These are phyloP conservation scores for Escarpia spicata DNA, from an alignment of 2,888 invertebrate species.

Conservation along the genomic window DNA sequence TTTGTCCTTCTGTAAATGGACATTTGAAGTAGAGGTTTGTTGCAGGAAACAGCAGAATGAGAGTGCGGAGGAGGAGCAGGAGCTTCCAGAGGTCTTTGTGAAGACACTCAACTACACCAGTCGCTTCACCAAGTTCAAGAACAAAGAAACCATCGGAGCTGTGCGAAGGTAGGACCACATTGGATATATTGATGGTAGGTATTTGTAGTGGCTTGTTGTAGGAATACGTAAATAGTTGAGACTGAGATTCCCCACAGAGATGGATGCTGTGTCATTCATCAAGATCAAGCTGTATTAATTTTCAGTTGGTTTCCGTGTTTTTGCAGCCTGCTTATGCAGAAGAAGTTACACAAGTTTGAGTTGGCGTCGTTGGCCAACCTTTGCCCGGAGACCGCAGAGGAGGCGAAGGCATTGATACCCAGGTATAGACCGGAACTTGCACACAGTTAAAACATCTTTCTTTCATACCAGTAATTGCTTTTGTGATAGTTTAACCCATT, in stretches of 20 bases:
- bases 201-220: background rate
- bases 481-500: too few relatives aligned
- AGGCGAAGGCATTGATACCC: conserved; percentile 96
- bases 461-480: background rate
- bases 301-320: background rate
- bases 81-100: conserved; percentile 97
- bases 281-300: background rate
- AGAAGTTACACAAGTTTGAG: conserved; percentile 94
- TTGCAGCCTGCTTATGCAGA: conserved; percentile 87
- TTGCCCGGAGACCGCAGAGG: conserved; percentile 98
- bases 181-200: background rate
- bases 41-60: conserved; percentile 94
- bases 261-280: background rate
- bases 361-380: conserved; percentile 95
- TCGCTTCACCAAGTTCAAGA: conserved; percentile 96
- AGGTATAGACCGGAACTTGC: conserved; percentile 66
- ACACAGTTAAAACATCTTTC: background rate
- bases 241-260: background rate
- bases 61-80: conserved; percentile 93
- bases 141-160: conserved; percentile 96
- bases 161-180: conserved; percentile 81
- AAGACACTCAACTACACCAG: conserved; percentile 96
- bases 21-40: background rate
- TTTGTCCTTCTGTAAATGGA: background rate
- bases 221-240: too few relatives aligned